Evolutionary conservation across 1,140 invertebrate genomes (phyloP).

Genomic region (Zaprionus capensis): DNA sequence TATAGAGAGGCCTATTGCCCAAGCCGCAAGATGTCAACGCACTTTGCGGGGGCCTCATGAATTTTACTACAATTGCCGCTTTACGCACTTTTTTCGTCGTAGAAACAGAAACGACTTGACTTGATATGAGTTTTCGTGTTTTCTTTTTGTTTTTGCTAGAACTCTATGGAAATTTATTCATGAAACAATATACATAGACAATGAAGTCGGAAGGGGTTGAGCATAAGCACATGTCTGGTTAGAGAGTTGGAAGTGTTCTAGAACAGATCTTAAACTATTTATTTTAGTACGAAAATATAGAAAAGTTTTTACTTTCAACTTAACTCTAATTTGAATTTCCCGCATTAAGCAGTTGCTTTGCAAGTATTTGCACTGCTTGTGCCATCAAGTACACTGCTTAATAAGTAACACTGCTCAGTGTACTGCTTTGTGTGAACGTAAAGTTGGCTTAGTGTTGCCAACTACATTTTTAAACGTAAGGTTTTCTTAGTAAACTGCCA

Average conservation of each 20-base stretch:
- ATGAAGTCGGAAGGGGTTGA: not conserved
- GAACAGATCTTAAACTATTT: not conserved
- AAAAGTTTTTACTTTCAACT: not conserved
- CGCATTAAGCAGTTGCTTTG: not conserved
- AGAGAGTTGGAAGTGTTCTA: not conserved
- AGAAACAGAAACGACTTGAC: not conserved
- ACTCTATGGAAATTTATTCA: conserved; percentile 50
- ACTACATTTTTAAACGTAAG: too few relatives aligned
- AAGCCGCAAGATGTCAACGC: conserved; percentile 60
- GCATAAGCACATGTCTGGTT: not conserved
- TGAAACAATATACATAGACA: conserved; percentile 11
- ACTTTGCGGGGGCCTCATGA: conserved; percentile 64
- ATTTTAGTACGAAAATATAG: not conserved
- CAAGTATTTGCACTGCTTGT: not conserved
- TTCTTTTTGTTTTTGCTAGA: not conserved
- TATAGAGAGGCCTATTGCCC: conserved; percentile 49
- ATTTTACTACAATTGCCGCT: conserved; percentile 81
- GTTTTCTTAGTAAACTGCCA: too few relatives aligned
- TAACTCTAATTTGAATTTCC: not conserved
- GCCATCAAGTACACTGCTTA: not conserved
- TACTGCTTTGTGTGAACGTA: not conserved
- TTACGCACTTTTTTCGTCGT: conserved; percentile 70
- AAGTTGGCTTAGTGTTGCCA: not conserved
- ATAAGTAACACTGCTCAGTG: not conserved
- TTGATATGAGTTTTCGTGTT: conserved; percentile 30